Evolutionary conservation across 2,888 invertebrate species (phyloP).

Genomic region (Drosophila anceps): DNA sequence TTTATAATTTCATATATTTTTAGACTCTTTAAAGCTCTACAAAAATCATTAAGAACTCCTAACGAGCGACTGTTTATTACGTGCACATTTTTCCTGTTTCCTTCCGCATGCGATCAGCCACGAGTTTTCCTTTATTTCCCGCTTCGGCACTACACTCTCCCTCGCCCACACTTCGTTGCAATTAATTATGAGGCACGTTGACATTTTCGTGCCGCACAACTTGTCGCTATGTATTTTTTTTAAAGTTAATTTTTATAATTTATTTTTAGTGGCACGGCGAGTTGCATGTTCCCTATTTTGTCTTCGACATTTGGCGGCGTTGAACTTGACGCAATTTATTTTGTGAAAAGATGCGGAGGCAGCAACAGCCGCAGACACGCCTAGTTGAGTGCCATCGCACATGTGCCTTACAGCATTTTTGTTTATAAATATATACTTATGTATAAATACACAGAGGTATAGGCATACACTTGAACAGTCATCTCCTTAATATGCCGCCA

Average conservation of each 20-base stretch:
- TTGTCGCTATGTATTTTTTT: constrained; percentile 53
- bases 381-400: constrained; percentile 69
- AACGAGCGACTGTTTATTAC: constrained; percentile 42
- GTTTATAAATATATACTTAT: constrained; percentile 43
- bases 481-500: constrained; percentile 45
- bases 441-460: constrained; percentile 36
- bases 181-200: constrained; percentile 80
- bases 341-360: constrained; percentile 60
- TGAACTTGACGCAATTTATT: constrained; percentile 83
- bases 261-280: constrained; percentile 67
- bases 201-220: constrained; percentile 57
- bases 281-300: constrained; percentile 68
- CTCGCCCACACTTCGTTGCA: constrained; percentile 52
- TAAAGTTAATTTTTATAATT: constrained; percentile 54
- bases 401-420: constrained; percentile 53
- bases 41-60: constrained; percentile 37
- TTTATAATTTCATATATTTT: background rate
- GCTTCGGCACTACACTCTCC: background rate
- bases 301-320: constrained; percentile 72
- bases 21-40: constrained; percentile 14
- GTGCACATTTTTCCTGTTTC: constrained; percentile 39
- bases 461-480: constrained; percentile 41
- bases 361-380: constrained; percentile 59
- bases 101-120: constrained; percentile 81
- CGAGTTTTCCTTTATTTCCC: constrained; percentile 51